phyloP scores from a whole-genome alignment of 2,888 invertebrate genomes.

The Pristionchus entomophagus region DNA sequence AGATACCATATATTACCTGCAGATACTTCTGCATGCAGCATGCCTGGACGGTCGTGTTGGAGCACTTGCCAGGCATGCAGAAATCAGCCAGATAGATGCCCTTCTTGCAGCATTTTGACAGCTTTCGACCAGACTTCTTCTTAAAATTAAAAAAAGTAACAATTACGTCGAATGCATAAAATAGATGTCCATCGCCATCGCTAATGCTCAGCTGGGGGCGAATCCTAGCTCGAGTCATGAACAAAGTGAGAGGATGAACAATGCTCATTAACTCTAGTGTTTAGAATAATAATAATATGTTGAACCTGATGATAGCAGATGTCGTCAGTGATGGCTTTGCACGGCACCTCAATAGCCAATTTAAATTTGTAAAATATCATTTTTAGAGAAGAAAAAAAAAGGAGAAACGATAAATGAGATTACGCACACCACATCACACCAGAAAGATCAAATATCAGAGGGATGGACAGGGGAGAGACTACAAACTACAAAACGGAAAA shows the following conservation, averaged over 20 bases:
- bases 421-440: neutral
- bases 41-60: slow-evolving; percentile 69
- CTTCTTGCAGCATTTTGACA: slow-evolving; percentile 73
- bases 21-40: slow-evolving; percentile 76
- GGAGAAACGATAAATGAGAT: neutral
- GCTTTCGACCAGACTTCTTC: slow-evolving; percentile 59
- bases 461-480: neutral
- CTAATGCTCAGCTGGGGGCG: too few species aligned
- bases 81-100: slow-evolving; percentile 73
- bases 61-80: slow-evolving; percentile 73
- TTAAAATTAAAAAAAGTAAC: slow-evolving; percentile 52
- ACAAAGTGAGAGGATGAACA: neutral
- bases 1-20: slow-evolving; percentile 61
- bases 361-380: neutral
- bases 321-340: slow-evolving; percentile 73
- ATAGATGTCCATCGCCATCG: too few species aligned
- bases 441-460: neutral
- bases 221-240: neutral
- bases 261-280: too few species aligned
- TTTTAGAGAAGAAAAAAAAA: neutral
- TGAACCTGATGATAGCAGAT: slow-evolving; percentile 73
- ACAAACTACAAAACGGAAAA: neutral
- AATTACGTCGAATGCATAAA: too few species aligned
- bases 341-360: slow-evolving; percentile 56
- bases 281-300: neutral